Conservation (phyloP, 2,888 invertebrate species). For the Epinotia bilunana region DNA sequence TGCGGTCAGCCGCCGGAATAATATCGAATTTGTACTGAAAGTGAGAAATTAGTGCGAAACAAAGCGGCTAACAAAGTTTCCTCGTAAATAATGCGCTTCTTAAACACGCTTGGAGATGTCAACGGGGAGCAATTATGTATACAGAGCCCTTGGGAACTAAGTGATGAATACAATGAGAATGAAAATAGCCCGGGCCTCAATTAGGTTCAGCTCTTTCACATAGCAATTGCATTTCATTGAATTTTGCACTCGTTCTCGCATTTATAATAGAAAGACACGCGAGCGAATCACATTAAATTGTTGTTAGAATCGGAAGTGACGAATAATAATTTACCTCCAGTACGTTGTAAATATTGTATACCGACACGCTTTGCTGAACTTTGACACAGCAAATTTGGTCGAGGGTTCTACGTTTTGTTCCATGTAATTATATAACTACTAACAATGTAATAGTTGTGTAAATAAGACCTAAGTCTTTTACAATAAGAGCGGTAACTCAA, state of each 20-base stretch:
- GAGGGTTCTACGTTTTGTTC: background rate
- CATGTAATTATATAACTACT: background rate
- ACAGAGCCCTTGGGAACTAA: conserved; percentile 14
- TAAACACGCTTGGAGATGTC: conserved; percentile 19
- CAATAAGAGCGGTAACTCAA: background rate
- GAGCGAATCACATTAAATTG: background rate
- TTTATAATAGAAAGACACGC: background rate
- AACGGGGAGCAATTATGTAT: conserved; percentile 17
- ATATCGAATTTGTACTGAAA: conserved; percentile 21
- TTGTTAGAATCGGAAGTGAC: background rate
- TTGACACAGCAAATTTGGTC: background rate
- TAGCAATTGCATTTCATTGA: background rate
- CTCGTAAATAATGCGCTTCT: conserved; percentile 11
- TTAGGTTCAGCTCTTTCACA: background rate
- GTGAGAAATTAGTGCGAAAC: conserved; percentile 15
- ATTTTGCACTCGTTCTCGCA: background rate
- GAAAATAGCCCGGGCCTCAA: background rate
- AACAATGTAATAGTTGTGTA: background rate
- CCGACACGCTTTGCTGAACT: conserved; percentile 5
- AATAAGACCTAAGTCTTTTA: background rate
- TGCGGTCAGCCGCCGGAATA: background rate
- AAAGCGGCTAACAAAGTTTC: background rate
- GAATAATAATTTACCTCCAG: background rate
- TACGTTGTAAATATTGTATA: conserved; percentile 4
- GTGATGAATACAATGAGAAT: conserved; percentile 19